A percentile compares a stretch with the other conserved stretches of the same genome.
phyloP scores from a whole-genome alignment of 1,140 invertebrate species.

The Pogonus chalceus region DNA sequence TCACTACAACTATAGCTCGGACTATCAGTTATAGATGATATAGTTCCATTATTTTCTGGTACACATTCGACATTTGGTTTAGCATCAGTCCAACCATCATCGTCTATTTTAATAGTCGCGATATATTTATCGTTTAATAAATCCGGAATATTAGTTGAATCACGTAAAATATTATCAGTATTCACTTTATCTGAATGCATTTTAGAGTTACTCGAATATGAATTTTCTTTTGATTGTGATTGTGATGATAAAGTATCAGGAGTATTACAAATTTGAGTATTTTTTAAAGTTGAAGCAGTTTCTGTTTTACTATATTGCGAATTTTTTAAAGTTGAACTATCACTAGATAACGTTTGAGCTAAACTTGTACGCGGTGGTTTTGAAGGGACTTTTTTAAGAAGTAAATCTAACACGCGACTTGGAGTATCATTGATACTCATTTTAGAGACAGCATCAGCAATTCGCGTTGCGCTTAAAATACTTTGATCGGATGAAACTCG shows the following conservation, averaged over 20 bases:
- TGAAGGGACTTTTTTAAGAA: background rate
- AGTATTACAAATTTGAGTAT: background rate
- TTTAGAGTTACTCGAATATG: background rate
- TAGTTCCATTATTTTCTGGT: background rate
- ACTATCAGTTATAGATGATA: background rate
- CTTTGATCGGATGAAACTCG: background rate
- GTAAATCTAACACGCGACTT: background rate
- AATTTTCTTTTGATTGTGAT: background rate
- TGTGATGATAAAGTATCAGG: background rate
- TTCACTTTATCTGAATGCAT: background rate
- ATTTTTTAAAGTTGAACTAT: constrained; percentile 1
- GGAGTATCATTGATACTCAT: background rate
- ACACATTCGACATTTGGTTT: background rate
- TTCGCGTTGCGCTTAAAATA: background rate
- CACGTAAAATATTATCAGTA: background rate
- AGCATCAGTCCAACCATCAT: background rate
- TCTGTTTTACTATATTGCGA: background rate
- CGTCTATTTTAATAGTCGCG: too few relatives aligned
- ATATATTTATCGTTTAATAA: background rate
- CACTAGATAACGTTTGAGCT: background rate
- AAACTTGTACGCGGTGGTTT: background rate
- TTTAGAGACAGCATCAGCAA: background rate
- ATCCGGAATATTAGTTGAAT: background rate
- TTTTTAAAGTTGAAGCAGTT: background rate
- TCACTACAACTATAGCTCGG: background rate